phyloP scores from a whole-genome alignment of 2,113 vertebrate genomes.

The Felis chaus region DNA sequence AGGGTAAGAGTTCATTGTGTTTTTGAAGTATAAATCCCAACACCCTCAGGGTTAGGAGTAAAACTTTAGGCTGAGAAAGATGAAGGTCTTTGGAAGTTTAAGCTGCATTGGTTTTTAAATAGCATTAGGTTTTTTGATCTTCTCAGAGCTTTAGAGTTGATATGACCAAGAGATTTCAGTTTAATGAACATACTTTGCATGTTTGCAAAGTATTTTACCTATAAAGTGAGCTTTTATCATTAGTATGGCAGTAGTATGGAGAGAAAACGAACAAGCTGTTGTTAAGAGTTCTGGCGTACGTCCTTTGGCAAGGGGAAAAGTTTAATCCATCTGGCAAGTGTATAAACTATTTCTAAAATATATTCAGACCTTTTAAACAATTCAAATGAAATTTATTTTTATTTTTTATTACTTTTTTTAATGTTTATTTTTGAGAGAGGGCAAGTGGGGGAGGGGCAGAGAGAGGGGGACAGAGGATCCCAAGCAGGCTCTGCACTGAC shows the following conservation, averaged over 20 bases:
- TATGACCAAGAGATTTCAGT: neutral
- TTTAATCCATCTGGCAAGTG: neutral
- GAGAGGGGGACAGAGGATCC: too few relatives aligned
- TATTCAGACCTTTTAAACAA: neutral
- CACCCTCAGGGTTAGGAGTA: neutral
- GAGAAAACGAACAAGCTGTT: too few relatives aligned
- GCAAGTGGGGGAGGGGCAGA: too few relatives aligned
- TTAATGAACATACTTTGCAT: neutral
- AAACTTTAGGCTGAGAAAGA: neutral
- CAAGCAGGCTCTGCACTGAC: too few relatives aligned
- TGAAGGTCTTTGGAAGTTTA: neutral
- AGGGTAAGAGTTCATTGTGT: neutral
- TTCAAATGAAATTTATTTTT: neutral
- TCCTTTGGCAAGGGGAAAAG: neutral
- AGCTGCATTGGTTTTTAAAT: neutral
- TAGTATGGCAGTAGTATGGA: rapidly evolving
- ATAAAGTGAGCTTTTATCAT: neutral
- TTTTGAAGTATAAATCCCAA: neutral
- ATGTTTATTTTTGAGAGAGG: too few relatives aligned
- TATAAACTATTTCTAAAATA: neutral
- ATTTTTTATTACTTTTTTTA: too few relatives aligned
- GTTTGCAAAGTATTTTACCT: neutral
- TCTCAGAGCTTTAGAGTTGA: neutral
- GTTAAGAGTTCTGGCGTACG: neutral
- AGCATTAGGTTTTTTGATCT: neutral